Conservation (phyloP, 2,797 vertebrate genomes). For the Ptychadena robeensis region DNA sequence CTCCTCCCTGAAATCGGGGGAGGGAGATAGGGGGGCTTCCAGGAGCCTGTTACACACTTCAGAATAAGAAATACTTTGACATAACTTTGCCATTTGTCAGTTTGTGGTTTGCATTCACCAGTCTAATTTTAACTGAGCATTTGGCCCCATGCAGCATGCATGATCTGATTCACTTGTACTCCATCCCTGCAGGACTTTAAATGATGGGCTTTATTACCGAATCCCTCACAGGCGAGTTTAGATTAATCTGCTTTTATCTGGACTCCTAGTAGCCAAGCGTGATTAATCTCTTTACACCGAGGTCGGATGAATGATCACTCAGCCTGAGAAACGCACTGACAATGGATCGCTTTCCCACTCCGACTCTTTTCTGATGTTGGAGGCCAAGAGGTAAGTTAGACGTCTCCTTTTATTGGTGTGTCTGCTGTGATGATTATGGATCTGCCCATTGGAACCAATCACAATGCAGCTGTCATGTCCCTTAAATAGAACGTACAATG, state of each 20-base stretch:
- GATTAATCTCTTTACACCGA: constrained; percentile 71
- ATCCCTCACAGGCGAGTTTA: constrained; percentile 68
- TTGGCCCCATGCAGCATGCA: constrained; percentile 80
- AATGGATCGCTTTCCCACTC: constrained; percentile 65
- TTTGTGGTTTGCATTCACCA: constrained; percentile 81
- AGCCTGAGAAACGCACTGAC: constrained; percentile 68
- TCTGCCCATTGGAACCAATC: background rate
- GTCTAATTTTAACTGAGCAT: constrained; percentile 81
- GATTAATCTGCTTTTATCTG: constrained; percentile 71
- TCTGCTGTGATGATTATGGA: background rate
- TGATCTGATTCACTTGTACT: constrained; percentile 83
- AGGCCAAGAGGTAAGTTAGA: constrained; percentile 74
- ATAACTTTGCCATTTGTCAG: constrained; percentile 85
- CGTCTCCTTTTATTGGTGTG: constrained; percentile 15
- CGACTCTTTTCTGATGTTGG: constrained; percentile 72
- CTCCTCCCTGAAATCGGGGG: constrained; percentile 27
- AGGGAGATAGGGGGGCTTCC: constrained; percentile 43
- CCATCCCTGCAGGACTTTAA: constrained; percentile 66
- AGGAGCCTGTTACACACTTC: constrained; percentile 69
- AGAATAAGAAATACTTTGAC: constrained; percentile 77
- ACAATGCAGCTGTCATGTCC: background rate
- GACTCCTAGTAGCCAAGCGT: constrained; percentile 72
- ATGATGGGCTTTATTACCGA: constrained; percentile 66
- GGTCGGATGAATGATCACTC: constrained; percentile 66
- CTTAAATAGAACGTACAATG: background rate